Percentiles rank a stretch among this genome's conserved stretches.
Conservation (phyloP, 2,113 vertebrate genomes). For the Vombatus ursinus region DNA sequence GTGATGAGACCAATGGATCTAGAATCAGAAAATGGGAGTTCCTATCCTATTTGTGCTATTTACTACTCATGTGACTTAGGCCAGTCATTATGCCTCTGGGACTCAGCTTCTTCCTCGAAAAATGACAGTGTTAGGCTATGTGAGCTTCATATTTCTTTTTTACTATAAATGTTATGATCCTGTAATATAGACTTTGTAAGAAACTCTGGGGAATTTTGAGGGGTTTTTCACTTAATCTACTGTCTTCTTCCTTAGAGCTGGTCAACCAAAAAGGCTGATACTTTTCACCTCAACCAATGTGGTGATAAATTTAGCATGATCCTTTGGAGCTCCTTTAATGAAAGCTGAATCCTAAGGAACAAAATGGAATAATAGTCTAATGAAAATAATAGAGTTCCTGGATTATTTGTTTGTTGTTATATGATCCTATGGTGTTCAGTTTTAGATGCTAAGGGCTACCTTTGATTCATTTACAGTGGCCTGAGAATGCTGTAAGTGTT, state of each 20-base stretch:
- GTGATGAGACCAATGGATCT: not conserved
- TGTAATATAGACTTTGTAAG: conserved; percentile 54
- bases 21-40: not conserved
- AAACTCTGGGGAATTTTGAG: conserved; percentile 65
- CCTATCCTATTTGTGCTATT: not conserved
- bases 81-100: not conserved
- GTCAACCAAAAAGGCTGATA: conserved; percentile 67
- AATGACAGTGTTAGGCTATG: not conserved
- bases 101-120: not conserved
- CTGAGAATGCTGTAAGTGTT: conserved; percentile 2
- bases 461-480: conserved; percentile 19
- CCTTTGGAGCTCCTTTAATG: conserved; percentile 66
- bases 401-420: not conserved
- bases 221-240: conserved; percentile 68
- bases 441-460: not conserved
- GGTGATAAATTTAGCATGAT: conserved; percentile 70
- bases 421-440: conserved; percentile 1
- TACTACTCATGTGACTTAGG: not conserved
- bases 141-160: not conserved
- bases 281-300: conserved; percentile 73
- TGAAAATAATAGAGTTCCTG: not conserved
- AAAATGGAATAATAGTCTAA: not conserved
- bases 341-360: conserved; percentile 44
- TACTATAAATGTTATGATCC: not conserved
- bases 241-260: conserved; percentile 69